phyloP scores from a whole-genome alignment of 37 sponge, comb jelly and placozoan species.

The Haliclona indistincta region DNA sequence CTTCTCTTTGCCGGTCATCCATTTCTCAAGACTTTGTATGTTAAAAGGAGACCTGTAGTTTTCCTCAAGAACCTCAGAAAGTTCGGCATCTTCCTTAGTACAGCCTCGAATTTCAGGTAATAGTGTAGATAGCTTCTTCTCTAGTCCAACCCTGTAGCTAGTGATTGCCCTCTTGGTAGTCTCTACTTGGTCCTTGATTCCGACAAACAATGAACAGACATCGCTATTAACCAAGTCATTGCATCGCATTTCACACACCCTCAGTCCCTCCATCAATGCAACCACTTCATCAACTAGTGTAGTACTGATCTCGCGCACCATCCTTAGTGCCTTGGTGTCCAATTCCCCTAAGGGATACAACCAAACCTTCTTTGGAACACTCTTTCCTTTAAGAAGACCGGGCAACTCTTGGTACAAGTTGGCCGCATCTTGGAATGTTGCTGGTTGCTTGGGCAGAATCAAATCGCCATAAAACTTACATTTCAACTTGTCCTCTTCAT shows the following conservation, averaged over 20 bases:
- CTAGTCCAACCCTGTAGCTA: background rate
- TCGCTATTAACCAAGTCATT: constrained; percentile 18
- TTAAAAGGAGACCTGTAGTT: constrained; percentile 24
- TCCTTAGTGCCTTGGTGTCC: constrained; percentile 8
- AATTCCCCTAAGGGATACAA: constrained; percentile 23
- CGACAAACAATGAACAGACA: background rate
- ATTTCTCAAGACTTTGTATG: background rate
- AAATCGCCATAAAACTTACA: constrained; percentile 48
- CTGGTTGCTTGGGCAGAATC: constrained; percentile 6
- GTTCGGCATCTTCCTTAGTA: constrained; percentile 10
- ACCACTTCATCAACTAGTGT: constrained; percentile 7
- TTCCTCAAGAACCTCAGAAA: constrained; percentile 3
- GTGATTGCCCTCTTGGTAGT: background rate
- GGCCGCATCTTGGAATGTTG: constrained; percentile 29
- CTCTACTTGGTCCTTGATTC: constrained; percentile 4
- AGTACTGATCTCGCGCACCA: constrained; percentile 19
- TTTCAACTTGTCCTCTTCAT: constrained; percentile 12
- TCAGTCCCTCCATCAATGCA: constrained; percentile 10
- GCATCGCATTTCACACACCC: constrained; percentile 1
- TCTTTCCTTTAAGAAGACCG: background rate
- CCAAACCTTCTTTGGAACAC: constrained; percentile 36
- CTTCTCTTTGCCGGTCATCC: constrained; percentile 23
- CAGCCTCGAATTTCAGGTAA: constrained; percentile 24
- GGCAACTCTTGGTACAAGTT: constrained; percentile 27
- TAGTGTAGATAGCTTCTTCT: constrained; percentile 5